These are phyloP conservation scores for Masticophis lateralis DNA, from an alignment of 2,797 vertebrate genomes.

Conservation along the genomic window DNA sequence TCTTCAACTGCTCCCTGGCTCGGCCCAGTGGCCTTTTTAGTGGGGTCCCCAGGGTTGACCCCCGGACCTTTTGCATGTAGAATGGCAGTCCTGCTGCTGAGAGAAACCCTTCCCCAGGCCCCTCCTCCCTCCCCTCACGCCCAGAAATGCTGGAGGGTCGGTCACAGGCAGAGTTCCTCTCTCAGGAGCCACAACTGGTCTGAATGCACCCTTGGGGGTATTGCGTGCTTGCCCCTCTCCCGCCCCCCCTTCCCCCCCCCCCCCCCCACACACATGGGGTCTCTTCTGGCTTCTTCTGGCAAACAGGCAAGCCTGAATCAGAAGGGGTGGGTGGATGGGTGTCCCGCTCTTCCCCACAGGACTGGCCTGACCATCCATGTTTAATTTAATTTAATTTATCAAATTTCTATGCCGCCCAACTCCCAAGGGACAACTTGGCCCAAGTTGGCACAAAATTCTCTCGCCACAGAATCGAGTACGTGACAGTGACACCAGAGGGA, in stretches of 20 bases:
- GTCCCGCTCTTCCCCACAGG: too few species aligned
- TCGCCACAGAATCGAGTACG: slow-evolving; percentile 86
- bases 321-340: background rate
- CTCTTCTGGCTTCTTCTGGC: background rate
- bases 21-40: background rate
- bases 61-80: background rate
- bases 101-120: background rate
- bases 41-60: background rate
- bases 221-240: accelerated
- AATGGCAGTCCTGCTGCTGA: background rate
- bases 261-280: too few species aligned
- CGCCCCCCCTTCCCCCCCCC: accelerated
- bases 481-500: slow-evolving; percentile 95
- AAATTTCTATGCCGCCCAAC: too few species aligned
- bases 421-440: background rate
- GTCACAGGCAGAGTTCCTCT: background rate
- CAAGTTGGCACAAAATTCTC: background rate
- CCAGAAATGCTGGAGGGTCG: background rate
- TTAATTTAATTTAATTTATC: too few species aligned
- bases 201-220: background rate
- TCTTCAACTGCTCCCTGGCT: background rate
- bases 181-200: background rate
- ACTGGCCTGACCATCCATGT: background rate
- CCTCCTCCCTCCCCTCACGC: too few species aligned
- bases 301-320: background rate